A percentile compares a stretch with the other conserved stretches of the same genome.
phyloP scores from a whole-genome alignment of 2,113 vertebrate species.

The Tichodroma muraria region DNA sequence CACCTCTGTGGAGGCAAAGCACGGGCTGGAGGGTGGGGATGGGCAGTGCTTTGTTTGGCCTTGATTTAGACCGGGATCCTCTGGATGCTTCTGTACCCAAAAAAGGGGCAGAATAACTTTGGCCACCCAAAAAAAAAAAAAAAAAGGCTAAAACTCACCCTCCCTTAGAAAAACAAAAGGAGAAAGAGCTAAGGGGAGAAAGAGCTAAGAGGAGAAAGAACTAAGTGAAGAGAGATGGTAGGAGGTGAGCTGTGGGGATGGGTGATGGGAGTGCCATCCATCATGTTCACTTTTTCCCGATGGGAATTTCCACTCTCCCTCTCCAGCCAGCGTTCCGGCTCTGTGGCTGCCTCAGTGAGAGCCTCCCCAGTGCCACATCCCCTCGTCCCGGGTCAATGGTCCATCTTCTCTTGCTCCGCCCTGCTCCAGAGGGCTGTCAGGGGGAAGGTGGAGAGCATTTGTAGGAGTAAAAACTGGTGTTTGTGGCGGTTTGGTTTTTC shows the following conservation, averaged over 20 bases:
- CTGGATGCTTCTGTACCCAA: neutral
- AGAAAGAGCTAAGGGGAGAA: neutral
- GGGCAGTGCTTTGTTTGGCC: neutral
- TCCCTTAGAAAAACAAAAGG: neutral
- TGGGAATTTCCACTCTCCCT: neutral
- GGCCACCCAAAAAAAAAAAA: neutral
- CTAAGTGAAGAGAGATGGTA: neutral
- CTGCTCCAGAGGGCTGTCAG: neutral
- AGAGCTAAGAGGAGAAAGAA: neutral
- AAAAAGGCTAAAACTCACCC: neutral
- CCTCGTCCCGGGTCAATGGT: neutral
- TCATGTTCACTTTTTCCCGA: neutral
- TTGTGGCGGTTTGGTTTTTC: neutral
- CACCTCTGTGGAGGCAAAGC: neutral
- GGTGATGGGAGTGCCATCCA: constrained; percentile 25
- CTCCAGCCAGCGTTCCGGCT: neutral
- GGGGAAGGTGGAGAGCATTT: neutral
- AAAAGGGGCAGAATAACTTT: neutral
- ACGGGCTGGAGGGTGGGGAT: neutral
- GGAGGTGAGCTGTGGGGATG: neutral
- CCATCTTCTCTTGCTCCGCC: neutral
- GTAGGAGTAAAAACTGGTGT: neutral
- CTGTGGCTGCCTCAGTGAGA: neutral
- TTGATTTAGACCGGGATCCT: neutral
- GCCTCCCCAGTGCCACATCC: neutral